These are phyloP conservation scores for Apostichopus japonicus DNA, from an alignment of 35 echinoderm and acorn worm genomes.

Conservation along the genomic window DNA sequence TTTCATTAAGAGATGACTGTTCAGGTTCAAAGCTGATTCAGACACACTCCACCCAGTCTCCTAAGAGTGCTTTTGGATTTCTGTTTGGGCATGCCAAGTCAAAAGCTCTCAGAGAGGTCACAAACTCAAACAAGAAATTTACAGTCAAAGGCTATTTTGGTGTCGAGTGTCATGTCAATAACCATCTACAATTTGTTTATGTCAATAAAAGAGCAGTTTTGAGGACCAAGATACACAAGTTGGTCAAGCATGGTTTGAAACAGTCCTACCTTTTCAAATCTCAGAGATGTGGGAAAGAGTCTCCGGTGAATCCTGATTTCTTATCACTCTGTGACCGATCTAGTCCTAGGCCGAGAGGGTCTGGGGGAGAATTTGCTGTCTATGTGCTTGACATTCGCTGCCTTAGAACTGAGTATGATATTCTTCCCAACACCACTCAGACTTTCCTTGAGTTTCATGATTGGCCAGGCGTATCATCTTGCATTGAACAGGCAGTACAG, in stretches of 20 bases:
- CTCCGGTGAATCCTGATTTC: not conserved
- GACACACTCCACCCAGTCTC: conserved; percentile 71
- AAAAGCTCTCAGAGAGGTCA: conserved; percentile 63
- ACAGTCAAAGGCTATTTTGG: conserved; percentile 73
- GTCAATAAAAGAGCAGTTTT: conserved; percentile 77
- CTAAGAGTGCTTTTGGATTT: conserved; percentile 71
- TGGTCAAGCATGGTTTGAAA: conserved; percentile 65
- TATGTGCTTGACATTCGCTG: conserved; percentile 88
- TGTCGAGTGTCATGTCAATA: conserved; percentile 80
- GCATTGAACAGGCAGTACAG: conserved; percentile 67
- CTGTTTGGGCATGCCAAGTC: conserved; percentile 74
- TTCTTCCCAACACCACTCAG: conserved; percentile 76
- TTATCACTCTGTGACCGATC: conserved; percentile 34
- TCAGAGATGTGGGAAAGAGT: conserved; percentile 26
- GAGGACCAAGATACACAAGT: conserved; percentile 89
- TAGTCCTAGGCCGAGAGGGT: conserved; percentile 58
- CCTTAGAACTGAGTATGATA: conserved; percentile 79
- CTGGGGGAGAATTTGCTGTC: conserved; percentile 60
- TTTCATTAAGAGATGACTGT: conserved; percentile 89
- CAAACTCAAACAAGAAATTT: conserved; percentile 47
- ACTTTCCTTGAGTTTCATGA: conserved; percentile 94
- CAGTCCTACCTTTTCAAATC: conserved; percentile 72
- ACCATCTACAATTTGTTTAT: conserved; percentile 85
- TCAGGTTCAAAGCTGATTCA: conserved; percentile 79
- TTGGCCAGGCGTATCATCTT: conserved; percentile 70